These are phyloP conservation scores for Callyntrura sp. DNA, from an alignment of 2,888 invertebrate genomes.

Conservation along the genomic window DNA sequence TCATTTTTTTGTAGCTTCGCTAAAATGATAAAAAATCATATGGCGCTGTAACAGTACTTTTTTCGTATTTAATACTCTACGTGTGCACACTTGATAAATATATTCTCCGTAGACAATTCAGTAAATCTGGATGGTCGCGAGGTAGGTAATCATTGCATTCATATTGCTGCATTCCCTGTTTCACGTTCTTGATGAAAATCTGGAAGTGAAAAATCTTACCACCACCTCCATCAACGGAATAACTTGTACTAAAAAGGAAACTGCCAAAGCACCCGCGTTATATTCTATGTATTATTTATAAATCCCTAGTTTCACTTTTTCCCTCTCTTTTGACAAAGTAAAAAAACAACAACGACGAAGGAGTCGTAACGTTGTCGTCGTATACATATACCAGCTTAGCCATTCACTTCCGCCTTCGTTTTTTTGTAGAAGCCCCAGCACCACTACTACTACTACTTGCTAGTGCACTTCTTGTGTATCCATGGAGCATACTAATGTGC, in stretches of 20 bases:
- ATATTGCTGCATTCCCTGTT: background rate
- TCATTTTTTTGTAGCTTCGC: background rate
- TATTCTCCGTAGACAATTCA: background rate
- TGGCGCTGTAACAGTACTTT: background rate
- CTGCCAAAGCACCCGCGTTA: background rate
- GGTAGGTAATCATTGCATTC: background rate
- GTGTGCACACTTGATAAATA: background rate
- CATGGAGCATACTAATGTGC: background rate
- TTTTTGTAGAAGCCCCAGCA: background rate
- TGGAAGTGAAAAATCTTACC: constrained; percentile 27
- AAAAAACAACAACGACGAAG: background rate
- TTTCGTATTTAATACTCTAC: background rate
- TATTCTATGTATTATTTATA: background rate
- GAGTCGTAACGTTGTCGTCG: too few relatives aligned
- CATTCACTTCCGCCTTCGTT: constrained; percentile 43
- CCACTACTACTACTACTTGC: too few relatives aligned
- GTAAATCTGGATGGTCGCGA: background rate
- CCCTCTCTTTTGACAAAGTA: background rate
- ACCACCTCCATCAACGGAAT: background rate
- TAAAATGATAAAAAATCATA: background rate
- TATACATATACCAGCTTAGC: background rate
- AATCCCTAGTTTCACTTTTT: background rate
- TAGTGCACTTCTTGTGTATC: background rate
- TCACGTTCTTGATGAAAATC: constrained; percentile 5
- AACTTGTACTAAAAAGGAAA: background rate